Evolutionary conservation across 1,140 invertebrate species (phyloP), one percentile per base, ranked within the genome.

Genomic region (Lycorma delicatula): DNA sequence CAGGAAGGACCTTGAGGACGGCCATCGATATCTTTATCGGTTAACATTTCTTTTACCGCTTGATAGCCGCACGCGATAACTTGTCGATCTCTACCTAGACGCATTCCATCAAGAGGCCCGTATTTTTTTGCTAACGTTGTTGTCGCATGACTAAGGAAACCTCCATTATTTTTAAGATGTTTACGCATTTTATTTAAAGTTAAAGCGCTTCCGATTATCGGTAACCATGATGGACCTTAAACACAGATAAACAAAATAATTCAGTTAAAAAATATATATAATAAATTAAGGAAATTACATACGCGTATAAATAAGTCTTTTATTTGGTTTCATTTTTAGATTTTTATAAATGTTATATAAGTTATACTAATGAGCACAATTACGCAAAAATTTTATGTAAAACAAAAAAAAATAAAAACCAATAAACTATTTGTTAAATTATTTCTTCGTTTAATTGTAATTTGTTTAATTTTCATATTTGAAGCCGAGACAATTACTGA

Each of bases 21-120:
- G 1, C 87, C 88, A 63, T 87, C 83, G 11, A 89, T 80, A 31
- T 86, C 79, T 58, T 90, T 86, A 47, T 86, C 86, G 13, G 74
- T 75, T 31, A 86, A 71, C 81, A 91, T 86, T 61, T 87, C 81
- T 59, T 78, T 82, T 31, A 86, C 82, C 4, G 81, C 82, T 55
- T 87, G 77, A 18, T 80, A 76, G 5, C 79, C 81, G 55, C 82
- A 83, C n/a, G n/a, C n/a, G 13, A 91, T 78, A 0, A 91, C 83
- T 22, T 87, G 78, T 46, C 76, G 74, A 63, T 89, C 83, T 62
- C 79, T 83, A 16, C 89, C 89, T 23, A 93, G 80, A 68, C 84
- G 85, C 0, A 91, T 67, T 0, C 87, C 88, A 34, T 87, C 72
- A 0, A 86, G 71, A 0, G 84, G 79, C 12, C 82, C 82, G 63